Base-by-base conservation (phyloP, 1,140 invertebrate genomes). In the Pissodes strobi region DNA sequence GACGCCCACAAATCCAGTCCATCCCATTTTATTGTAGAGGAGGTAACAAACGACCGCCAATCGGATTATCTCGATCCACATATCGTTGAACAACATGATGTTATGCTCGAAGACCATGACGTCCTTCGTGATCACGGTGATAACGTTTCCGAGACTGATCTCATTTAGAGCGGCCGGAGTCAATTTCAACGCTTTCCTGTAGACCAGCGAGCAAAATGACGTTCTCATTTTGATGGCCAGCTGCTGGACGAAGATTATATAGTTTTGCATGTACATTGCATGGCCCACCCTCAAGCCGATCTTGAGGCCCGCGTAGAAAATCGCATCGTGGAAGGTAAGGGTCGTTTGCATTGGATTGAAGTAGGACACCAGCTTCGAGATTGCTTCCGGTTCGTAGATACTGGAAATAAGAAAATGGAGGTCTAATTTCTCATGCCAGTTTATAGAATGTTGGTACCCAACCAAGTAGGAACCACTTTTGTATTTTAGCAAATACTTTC, bases 121-220 rank as follows among this genome's bases (percentile, higher is more conserved):
- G 76, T 97, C 94, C 77, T 95, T 97, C 12, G 93, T 93, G 67
- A 97, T 82, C 2, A 97, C 82, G 80, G 96, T 97, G 15, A 96
- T 89, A 74, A 96, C 61, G 18, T 66, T 88, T n/a, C 94, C 93
- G 25, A 86, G 84, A 5, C 91, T 92, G 1, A 91, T 92, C 74
- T 90, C 83, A 13, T 86, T 86, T 19, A 94, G 74, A 5, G 91
- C 86, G 1, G 83, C 85, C 71, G 86, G 86, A 48, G 84, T 89
- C 3, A 92, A 73, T 18, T 83, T 82, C 18, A 91, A 76, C 15
- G 86, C 82, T 87, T 94, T 94, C 74, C 90, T 85, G 78, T 93
- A 94, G 62, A 94, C 87, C 38, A 94, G 79, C 0, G 90, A 88
- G 70, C 87, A 90, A 74, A 88, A 88, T 1, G 89, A 87, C 30